A percentile compares a stretch with the other conserved stretches of the same genome.
Conservation (phyloP, 2,888 invertebrate genomes). For the Amphiduros pacificus region DNA sequence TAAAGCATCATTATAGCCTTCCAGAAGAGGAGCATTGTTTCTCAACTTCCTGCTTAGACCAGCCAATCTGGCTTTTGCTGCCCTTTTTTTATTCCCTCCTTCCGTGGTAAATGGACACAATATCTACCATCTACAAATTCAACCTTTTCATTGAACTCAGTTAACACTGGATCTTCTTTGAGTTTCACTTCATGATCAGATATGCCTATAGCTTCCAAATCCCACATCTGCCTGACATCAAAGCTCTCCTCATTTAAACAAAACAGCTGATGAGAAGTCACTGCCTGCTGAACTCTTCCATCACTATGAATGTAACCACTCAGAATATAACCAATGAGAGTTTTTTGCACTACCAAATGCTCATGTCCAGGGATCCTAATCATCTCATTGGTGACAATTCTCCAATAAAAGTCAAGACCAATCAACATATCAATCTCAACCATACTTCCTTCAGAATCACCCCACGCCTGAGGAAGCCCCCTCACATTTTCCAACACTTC, state of each 20-base stretch:
- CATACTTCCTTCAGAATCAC: background rate
- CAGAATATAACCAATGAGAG: constrained; percentile 1
- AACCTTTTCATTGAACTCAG: background rate
- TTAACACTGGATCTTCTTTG: background rate
- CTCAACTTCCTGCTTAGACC: too few relatives aligned
- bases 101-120: constrained; percentile 5
- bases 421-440: constrained; percentile 3
- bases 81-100: too few relatives aligned
- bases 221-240: background rate
- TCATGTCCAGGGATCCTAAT: background rate
- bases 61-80: too few relatives aligned
- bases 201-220: background rate
- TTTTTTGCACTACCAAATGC: background rate
- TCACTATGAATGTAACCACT: background rate
- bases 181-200: background rate
- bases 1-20: background rate
- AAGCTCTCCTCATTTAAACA: background rate
- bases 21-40: background rate
- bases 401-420: constrained; percentile 1
- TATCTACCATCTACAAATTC: background rate
- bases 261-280: background rate
- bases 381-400: background rate
- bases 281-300: too few relatives aligned
- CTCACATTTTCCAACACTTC: too few relatives aligned
- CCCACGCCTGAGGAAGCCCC: too few relatives aligned